These are phyloP conservation scores for Nasua narica DNA, from an alignment of 2,797 vertebrate genomes.

Conservation along the genomic window DNA sequence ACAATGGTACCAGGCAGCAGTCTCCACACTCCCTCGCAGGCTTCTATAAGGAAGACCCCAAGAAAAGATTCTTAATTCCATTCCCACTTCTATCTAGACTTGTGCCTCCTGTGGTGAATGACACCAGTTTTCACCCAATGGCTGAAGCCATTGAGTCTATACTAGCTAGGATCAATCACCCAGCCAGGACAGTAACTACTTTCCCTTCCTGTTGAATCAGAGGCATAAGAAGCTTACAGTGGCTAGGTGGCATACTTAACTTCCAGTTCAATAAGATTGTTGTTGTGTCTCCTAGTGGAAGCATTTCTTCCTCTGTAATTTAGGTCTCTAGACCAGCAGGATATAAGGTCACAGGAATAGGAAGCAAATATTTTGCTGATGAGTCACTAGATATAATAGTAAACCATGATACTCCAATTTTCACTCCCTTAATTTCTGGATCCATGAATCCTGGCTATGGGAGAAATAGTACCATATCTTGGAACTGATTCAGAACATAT, in stretches of 20 bases:
- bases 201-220: not conserved
- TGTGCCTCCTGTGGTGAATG: not conserved
- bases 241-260: not conserved
- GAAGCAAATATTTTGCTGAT: not conserved
- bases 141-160: not conserved
- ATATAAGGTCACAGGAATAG: not conserved
- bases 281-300: not conserved
- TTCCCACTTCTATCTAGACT: not conserved
- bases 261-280: not conserved
- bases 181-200: not conserved
- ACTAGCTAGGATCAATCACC: not conserved
- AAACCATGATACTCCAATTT: not conserved
- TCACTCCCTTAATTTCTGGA: not conserved
- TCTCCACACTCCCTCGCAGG: constrained; percentile 2
- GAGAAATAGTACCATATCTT: not conserved
- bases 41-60: constrained; percentile 38
- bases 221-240: not conserved
- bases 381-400: not conserved
- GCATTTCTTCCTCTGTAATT: not conserved
- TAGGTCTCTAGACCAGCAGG: not conserved
- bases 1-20: not conserved
- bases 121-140: not conserved
- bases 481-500: not conserved
- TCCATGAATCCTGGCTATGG: not conserved
- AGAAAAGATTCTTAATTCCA: not conserved